phyloP scores from a whole-genome alignment of 2,797 vertebrate genomes.

The Heliangelus exortis region DNA sequence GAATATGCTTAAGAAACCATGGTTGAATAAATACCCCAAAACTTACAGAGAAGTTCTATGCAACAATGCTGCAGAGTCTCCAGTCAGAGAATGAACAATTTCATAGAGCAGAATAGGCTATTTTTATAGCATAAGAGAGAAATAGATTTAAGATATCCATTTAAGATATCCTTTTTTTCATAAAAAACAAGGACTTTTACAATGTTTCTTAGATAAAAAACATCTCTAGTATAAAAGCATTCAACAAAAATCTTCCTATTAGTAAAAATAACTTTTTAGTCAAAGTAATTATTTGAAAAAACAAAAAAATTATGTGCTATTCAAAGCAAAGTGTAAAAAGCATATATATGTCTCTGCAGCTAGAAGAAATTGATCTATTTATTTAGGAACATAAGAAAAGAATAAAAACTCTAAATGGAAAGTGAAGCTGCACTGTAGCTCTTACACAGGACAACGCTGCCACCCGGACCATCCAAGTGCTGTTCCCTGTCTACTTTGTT shows the following conservation, averaged over 20 bases:
- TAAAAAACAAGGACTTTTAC: neutral
- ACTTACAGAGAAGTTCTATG: neutral
- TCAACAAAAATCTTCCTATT: neutral
- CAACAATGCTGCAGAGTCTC: neutral
- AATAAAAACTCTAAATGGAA: neutral
- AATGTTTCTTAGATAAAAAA: neutral
- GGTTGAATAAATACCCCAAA: neutral
- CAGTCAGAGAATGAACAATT: neutral
- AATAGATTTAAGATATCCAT: neutral
- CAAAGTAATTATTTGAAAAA: neutral
- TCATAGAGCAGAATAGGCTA: neutral
- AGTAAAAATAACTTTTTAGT: neutral
- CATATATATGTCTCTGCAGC: neutral
- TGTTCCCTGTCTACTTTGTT: neutral
- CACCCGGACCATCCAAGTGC: accelerated
- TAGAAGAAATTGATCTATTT: neutral
- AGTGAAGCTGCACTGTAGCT: neutral
- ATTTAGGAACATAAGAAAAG: neutral
- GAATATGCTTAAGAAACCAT: neutral
- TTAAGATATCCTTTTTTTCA: neutral
- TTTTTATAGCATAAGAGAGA: neutral
- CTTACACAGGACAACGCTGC: neutral
- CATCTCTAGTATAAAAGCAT: neutral
- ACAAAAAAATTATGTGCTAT: neutral
- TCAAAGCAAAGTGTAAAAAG: neutral